These are phyloP conservation scores for Echeneis naucrates DNA, from an alignment of 2,797 vertebrate genomes.

Conservation along the genomic window DNA sequence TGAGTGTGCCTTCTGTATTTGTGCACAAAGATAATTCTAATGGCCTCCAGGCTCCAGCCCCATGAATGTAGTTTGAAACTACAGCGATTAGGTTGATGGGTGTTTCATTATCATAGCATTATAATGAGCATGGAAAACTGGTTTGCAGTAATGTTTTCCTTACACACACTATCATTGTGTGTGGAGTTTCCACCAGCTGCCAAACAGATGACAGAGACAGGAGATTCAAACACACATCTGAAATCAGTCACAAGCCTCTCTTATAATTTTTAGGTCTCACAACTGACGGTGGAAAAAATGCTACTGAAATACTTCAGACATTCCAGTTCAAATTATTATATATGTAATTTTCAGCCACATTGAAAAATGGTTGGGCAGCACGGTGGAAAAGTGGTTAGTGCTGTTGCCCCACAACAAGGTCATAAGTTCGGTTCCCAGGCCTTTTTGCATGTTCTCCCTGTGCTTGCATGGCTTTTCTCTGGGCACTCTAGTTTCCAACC, in stretches of 20 bases:
- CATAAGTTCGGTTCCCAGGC: too few species aligned
- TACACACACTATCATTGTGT: not conserved
- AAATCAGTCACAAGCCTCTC: not conserved
- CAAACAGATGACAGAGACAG: not conserved
- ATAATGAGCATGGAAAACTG: not conserved
- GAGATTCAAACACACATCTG: slow-evolving; percentile 21
- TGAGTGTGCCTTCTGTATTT: not conserved
- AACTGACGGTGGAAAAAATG: not conserved
- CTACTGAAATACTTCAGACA: not conserved
- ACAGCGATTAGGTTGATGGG: not conserved
- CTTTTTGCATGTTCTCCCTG: too few species aligned
- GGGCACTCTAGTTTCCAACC: too few species aligned
- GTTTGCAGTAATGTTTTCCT: not conserved
- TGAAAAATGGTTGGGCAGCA: too few species aligned
- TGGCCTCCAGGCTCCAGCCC: not conserved
- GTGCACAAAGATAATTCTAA: not conserved
- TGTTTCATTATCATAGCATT: not conserved
- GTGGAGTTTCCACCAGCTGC: not conserved
- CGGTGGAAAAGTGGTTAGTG: too few species aligned
- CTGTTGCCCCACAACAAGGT: too few species aligned
- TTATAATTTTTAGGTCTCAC: slow-evolving; percentile 14
- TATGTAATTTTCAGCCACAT: not conserved
- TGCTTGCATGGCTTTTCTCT: too few species aligned
- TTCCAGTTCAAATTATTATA: not conserved
- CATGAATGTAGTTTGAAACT: not conserved